Base-by-base conservation (phyloP, 53 echinoderm and acorn worm species). In the Arbacia lixula region DNA sequence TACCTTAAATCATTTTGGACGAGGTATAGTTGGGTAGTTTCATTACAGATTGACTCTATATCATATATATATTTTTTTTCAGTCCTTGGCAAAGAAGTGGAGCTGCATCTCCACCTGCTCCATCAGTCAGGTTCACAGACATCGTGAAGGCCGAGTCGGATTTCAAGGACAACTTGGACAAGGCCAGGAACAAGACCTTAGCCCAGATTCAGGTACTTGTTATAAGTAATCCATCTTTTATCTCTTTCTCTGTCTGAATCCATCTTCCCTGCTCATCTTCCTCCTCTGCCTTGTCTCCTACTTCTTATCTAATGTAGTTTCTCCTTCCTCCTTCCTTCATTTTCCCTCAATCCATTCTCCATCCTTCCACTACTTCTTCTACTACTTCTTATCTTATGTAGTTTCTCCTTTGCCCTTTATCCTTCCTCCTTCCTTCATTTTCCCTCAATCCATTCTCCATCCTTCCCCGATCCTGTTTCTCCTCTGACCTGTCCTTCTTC, bases 161-260 rank as follows among this genome's bases (percentile, higher is more conserved):
- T 55, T 87, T 91, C 55, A 53, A 84, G 53, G 71, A 83, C 30
- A 83, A 85, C 36, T 54, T 93, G 32, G 89, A 89, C 37, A 93
- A 87, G 67, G 86, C 87, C 9, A 57, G 89, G 57, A 91, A 89
- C 43, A 96, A 96, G 62, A 83, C 96, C 5, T 79, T 96, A 55
- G 83, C 91, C 11, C 87, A 89, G 52, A 96, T 96, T 31, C 96
- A 96, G 93, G 96, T 93, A 87, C 22, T 68, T 68, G 37, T 60
- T 20, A 50, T 50, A 12, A 14, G 12, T 50, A 14, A 14, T 19
- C 17, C 17, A 14, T 19, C 17, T 50, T 19, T 14, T 50, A 12
- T 50, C 12, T 50, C 17, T 50, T 19, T 50, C 17, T 50, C 12
- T 50, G 12, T 50, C 17, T 19, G 12, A 12, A 32, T 62, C 4